Conservation (phyloP, 2,113 vertebrate species). For the Amblyornis subalaris region DNA sequence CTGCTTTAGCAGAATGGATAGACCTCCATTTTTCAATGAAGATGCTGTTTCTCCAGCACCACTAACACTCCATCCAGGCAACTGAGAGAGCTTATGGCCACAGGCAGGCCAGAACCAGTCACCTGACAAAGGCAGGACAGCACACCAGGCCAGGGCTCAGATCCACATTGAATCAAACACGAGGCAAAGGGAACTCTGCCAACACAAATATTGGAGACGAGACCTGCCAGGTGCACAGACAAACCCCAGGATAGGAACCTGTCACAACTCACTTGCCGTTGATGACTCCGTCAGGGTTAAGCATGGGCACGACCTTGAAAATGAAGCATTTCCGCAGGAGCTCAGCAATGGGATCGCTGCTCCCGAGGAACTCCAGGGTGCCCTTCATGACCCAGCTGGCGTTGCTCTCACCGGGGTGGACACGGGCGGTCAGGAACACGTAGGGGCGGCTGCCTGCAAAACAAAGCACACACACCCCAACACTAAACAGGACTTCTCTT, state of each 20-base stretch:
- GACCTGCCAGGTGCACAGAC: background rate
- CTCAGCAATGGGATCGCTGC: conserved; percentile 79
- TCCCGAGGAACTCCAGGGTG: conserved; percentile 87
- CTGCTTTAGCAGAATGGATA: background rate
- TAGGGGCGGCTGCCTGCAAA: conserved; percentile 79
- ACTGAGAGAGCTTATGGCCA: background rate
- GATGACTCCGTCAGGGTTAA: conserved; percentile 93
- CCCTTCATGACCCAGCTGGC: conserved; percentile 96
- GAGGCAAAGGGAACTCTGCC: background rate
- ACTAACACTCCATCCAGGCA: background rate
- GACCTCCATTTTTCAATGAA: background rate
- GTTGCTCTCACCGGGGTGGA: conserved; percentile 93
- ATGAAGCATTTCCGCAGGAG: conserved; percentile 87
- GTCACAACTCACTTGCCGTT: conserved; percentile 85
- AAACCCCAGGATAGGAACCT: fast-evolving
- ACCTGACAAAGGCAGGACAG: background rate
- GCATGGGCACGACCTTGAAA: conserved; percentile 93
- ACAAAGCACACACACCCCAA: background rate
- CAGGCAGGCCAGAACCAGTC: background rate
- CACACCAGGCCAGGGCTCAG: background rate
- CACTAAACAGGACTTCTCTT: background rate
- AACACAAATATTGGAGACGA: fast-evolving
- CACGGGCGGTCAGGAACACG: conserved; percentile 82
- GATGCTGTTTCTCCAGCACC: background rate
- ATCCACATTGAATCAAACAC: background rate